phyloP scores from a whole-genome alignment of 2,888 invertebrate species.

The Lepidonotus clava region DNA sequence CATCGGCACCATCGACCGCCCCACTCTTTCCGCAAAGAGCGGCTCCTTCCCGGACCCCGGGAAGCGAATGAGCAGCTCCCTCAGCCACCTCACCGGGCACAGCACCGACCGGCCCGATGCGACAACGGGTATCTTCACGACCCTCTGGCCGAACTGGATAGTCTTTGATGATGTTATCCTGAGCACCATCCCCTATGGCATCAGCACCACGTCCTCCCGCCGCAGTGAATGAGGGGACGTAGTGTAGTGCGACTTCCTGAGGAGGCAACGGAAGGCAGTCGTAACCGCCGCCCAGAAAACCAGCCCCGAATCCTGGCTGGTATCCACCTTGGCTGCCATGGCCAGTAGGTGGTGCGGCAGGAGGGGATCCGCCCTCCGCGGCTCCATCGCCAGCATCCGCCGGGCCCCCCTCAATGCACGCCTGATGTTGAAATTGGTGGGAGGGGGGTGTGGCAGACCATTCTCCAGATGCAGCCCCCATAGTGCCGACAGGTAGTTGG shows the following conservation, averaged over 20 bases:
- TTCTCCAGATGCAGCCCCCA: too few species aligned
- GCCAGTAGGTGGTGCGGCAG: neutral
- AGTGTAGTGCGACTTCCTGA: neutral
- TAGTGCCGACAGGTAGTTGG: too few species aligned
- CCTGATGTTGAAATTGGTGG: too few species aligned
- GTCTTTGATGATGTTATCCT: neutral
- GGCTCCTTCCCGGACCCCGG: too few species aligned
- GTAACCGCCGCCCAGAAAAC: neutral
- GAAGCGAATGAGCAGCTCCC: neutral
- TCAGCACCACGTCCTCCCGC: neutral
- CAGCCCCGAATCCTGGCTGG: neutral
- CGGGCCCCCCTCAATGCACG: neutral
- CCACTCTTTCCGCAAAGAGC: too few species aligned
- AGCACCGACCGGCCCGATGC: neutral
- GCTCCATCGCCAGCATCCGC: neutral
- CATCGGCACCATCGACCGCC: too few species aligned
- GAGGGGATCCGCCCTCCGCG: neutral
- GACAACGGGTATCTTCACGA: neutral
- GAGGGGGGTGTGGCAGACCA: too few species aligned
- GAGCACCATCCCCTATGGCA: neutral
- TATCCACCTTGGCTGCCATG: neutral
- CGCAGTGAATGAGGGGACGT: neutral
- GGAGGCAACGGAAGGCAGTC: neutral
- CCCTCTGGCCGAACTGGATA: neutral
- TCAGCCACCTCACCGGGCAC: neutral